These are phyloP conservation scores for Tinamus guttatus DNA, from an alignment of 2,113 vertebrate species.

Conservation along the genomic window DNA sequence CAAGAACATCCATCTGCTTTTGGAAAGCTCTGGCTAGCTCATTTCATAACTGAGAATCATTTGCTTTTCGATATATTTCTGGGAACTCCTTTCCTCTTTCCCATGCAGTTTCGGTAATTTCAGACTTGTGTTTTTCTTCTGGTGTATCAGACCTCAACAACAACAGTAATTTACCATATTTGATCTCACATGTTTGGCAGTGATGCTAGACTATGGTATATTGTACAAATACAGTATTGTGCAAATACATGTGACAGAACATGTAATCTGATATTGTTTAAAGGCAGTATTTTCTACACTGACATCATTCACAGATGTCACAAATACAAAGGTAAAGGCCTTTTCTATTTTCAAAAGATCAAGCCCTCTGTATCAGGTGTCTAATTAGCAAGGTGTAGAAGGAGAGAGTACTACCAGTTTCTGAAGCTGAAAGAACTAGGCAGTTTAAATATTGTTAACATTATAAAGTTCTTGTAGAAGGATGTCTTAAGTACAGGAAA, in stretches of 20 bases:
- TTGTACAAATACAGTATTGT: slow-evolving; percentile 44
- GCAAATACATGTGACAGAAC: slow-evolving; percentile 25
- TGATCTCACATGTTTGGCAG: slow-evolving; percentile 61
- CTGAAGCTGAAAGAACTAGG: not conserved
- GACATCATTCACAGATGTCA: slow-evolving; percentile 33
- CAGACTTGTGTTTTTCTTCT: slow-evolving; percentile 70
- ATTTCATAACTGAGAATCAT: slow-evolving; percentile 10
- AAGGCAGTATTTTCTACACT: slow-evolving; percentile 15
- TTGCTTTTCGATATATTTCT: slow-evolving; percentile 40
- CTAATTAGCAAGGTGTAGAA: not conserved
- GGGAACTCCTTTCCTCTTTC: slow-evolving; percentile 55
- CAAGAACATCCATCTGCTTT: slow-evolving; percentile 50
- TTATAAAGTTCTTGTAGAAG: not conserved
- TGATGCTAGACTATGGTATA: slow-evolving; percentile 30
- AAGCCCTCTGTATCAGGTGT: not conserved
- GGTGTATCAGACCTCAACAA: slow-evolving; percentile 65
- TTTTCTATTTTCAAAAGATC: not conserved
- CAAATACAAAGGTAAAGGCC: no score
- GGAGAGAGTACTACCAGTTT: not conserved
- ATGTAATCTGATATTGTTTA: slow-evolving; percentile 17
- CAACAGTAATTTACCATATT: slow-evolving; percentile 64
- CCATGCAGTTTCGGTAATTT: slow-evolving; percentile 69
- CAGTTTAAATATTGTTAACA: not conserved
- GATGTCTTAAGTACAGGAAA: not conserved
- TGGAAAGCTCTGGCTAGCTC: slow-evolving; percentile 32